These are phyloP conservation scores for Chaetura pelagica DNA, from an alignment of 2,113 vertebrate species.

Conservation along the genomic window DNA sequence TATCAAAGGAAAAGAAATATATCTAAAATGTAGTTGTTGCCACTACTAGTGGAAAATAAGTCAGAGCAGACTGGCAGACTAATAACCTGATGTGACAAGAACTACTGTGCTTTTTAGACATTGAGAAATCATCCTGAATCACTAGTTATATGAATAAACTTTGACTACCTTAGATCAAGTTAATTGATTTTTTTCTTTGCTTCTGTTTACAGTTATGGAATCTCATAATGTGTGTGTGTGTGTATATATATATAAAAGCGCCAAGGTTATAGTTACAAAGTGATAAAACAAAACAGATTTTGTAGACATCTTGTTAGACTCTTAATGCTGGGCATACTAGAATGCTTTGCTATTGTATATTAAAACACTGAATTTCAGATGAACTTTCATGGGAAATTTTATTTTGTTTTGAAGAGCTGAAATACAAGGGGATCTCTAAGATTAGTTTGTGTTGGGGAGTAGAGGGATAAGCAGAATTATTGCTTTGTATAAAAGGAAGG, in stretches of 20 bases:
- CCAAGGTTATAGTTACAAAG: background rate
- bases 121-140: background rate
- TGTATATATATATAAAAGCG: background rate
- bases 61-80: background rate
- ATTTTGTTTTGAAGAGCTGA: background rate
- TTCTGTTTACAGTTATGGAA: background rate
- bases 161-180: background rate
- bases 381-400: background rate
- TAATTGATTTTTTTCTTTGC: background rate
- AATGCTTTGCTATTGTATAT: background rate
- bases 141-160: background rate
- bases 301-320: background rate
- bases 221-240: background rate
- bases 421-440: background rate
- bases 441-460: background rate
- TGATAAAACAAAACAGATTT: background rate
- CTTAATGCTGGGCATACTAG: background rate
- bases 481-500: background rate
- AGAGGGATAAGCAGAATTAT: background rate
- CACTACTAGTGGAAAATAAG: background rate
- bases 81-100: background rate
- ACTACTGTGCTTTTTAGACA: background rate
- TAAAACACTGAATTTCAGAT: background rate
- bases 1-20: background rate
- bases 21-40: background rate